phyloP scores from a whole-genome alignment of 1,140 invertebrate genomes.

The Camponotus floridanus region DNA sequence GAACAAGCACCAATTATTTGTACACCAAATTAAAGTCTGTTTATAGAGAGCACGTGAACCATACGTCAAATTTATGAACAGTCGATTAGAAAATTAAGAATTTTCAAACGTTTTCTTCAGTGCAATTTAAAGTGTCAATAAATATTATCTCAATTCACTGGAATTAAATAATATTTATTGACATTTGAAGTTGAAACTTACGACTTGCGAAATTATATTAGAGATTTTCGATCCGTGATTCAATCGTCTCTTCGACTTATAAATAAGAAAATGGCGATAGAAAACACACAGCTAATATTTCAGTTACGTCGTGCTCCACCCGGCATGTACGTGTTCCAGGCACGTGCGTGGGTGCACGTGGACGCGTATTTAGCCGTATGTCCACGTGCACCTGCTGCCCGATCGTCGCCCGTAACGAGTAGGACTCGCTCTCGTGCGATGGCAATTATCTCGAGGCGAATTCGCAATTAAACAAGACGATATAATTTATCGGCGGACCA shows the following conservation, averaged over 20 bases:
- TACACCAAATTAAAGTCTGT: neutral
- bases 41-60: too few relatives aligned
- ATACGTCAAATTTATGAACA: too few relatives aligned
- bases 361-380: slow-evolving; percentile 28
- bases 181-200: neutral
- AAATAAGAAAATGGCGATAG: slow-evolving; percentile 15
- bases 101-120: neutral
- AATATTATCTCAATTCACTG: too few relatives aligned
- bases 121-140: neutral
- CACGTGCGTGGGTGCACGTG: slow-evolving; percentile 43
- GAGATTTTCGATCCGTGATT: neutral
- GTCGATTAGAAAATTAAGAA: neutral
- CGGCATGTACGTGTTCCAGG: neutral
- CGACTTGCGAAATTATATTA: neutral
- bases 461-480: slow-evolving; percentile 67
- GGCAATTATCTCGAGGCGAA: slow-evolving; percentile 65
- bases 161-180: too few relatives aligned
- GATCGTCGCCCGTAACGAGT: slow-evolving; percentile 47
- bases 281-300: slow-evolving; percentile 13
- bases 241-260: neutral
- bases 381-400: slow-evolving; percentile 35
- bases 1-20: neutral
- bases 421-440: slow-evolving; percentile 27
- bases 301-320: neutral
- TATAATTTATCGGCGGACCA: slow-evolving; percentile 66